Evolutionary conservation across 2,888 invertebrate species (phyloP), one percentile per base, ranked within the genome.

Genomic region (Callimorpha dominula): DNA sequence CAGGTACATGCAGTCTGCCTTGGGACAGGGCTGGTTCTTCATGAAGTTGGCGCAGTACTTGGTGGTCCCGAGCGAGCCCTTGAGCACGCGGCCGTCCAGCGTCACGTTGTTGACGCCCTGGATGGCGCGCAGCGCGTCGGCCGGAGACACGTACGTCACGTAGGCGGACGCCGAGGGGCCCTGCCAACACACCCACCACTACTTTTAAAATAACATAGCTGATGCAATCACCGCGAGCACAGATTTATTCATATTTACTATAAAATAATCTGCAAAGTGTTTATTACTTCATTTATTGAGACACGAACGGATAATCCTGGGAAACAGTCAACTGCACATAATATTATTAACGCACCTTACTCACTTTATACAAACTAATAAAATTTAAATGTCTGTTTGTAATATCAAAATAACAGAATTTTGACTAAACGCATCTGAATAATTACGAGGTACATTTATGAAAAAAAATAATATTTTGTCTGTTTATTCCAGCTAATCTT

Each of bases 41-140:
- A 99, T 98, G 95, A 99, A 99, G 96, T 99, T 99, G 92, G 99
- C 99, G 97, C 99, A 99, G 96, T 99, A 99, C 96, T 99, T 99
- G 87, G 99, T 99, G 86, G 99, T 99, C 81, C 99, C 99, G 85
- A 99, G 96, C 86, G 99, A 99, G 83, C 99, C 99, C 96, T 99
- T 99, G 86, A 99, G 97, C 86, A 98, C 98, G 87, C 99, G 97
- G 67, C 99, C 99, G 95, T 99, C 99, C 89, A 99, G 97, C 92
- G 98, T 97, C 87, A 99, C 98, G 96, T 99, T 99, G 96, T 99
- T 99, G 83, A 99, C 99, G 91, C 98, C 98, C 96, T 99, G 98
- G 91, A 99, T 99, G 78, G 99, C 99, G 86, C 98, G 97, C 89
- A 99, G 93, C 76, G 99, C 99, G 96, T 99, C 99, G 92, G 99